These are phyloP conservation scores for Litocranius walleri DNA, from an alignment of 2,113 vertebrate genomes.

Conservation along the genomic window DNA sequence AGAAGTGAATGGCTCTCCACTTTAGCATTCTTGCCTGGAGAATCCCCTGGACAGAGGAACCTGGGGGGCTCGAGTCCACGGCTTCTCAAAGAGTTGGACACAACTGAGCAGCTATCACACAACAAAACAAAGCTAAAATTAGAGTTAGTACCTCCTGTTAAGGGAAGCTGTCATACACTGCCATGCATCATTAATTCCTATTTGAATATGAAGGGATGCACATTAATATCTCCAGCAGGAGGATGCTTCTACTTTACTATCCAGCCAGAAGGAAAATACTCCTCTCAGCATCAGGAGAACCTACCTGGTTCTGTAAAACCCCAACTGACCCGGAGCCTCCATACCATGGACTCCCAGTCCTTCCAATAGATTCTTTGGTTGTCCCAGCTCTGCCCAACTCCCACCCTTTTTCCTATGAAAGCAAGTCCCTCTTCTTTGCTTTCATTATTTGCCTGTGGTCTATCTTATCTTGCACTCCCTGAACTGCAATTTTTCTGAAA, in stretches of 20 bases:
- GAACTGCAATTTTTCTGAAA: not conserved
- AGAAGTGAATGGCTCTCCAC: not conserved
- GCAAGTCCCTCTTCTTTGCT: not conserved
- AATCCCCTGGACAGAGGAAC: not conserved
- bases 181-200: not conserved
- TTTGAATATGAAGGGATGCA: not conserved
- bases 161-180: not conserved
- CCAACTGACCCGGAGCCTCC: not conserved
- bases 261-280: not conserved
- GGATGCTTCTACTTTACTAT: not conserved
- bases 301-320: not conserved
- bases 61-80: not conserved
- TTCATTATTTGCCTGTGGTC: not conserved
- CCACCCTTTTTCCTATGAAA: not conserved
- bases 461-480: not conserved
- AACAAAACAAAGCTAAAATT: not conserved
- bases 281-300: not conserved
- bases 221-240: not conserved
- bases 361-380: not conserved
- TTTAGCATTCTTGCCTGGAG: not conserved
- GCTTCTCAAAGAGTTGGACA: not conserved
- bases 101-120: not conserved
- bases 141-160: not conserved
- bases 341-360: not conserved
- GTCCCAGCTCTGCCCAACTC: not conserved